Base-by-base conservation (phyloP, 2,113 vertebrate species). In the Microcebus jonahi region DNA sequence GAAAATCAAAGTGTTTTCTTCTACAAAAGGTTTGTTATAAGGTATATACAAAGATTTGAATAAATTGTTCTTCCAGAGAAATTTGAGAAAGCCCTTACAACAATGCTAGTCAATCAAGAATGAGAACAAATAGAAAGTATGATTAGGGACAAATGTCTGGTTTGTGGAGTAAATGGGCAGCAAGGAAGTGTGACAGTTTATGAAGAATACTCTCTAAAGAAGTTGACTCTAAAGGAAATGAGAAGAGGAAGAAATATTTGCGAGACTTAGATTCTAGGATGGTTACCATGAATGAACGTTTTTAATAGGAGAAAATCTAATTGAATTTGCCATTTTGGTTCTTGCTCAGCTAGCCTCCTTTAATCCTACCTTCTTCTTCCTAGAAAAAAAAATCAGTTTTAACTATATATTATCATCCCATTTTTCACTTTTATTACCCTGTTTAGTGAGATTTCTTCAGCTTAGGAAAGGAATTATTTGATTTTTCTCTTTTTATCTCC, bases 271-370 rank as follows among this genome's bases (percentile, higher is more conserved):
- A 80, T 71, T 67, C 7, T 73, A 75, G 50, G 55, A 59, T 3
- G 1, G 20, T 83, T 95, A 83, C 31, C 1, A 17, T 77, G 11
- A 88, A 57, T 85, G 17, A 67, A 42, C 45, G 73, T 94, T 90
- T 93, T 73, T 88, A 79, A 45, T 67, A 76, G 23, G 21, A 6
- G 17, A 48, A 79, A 81, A 86, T 29, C 63, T 83, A 21, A 71
- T 63, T 95, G 39, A 95, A 48, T 90, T 94, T 90, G 14, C 55
- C 76, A 42, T n/a, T 94, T 50, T 73, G 27, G 27, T 75, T 96
- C 34, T 86, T 85, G 45, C 21, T 90, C 11, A 95, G 81, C 15
- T 42, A 63, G 50, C 34, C 5, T 91, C 31, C 50, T n/a, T 96
- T 84, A 91, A 39, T 5, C 65, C 23, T 92, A 27, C 27, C 21